These are phyloP conservation scores for Brachypteracias leptosomus DNA, from an alignment of 2,113 vertebrate genomes.

Conservation along the genomic window DNA sequence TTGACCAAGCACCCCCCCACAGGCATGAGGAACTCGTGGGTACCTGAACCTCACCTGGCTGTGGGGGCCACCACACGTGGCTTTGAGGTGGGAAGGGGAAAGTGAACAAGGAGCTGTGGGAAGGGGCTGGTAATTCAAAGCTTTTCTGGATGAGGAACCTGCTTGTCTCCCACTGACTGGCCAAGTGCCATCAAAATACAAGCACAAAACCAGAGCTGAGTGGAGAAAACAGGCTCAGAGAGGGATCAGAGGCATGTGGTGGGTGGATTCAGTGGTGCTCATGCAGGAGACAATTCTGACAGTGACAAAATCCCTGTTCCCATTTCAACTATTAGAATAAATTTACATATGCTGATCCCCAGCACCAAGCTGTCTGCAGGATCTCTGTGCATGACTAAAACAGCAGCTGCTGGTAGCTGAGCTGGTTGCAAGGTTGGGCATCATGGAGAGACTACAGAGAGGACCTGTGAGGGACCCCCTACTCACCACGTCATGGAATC, in stretches of 20 bases:
- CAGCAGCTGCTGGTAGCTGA: not conserved
- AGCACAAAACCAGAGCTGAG: not conserved
- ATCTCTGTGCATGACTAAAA: not conserved
- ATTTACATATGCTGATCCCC: conserved; percentile 11
- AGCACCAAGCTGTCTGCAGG: not conserved
- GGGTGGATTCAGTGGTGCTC: not conserved
- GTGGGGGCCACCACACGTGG: not conserved
- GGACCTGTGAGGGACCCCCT: not conserved
- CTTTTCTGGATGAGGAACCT: not conserved
- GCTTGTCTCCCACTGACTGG: conserved; percentile 17
- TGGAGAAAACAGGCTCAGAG: not conserved
- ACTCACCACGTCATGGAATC: not conserved
- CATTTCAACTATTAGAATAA: not conserved
- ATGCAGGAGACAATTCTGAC: not conserved
- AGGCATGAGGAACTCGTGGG: not conserved
- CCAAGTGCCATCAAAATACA: conserved; percentile 7
- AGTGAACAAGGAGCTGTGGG: not conserved
- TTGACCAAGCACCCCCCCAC: not conserved
- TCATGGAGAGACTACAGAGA: accelerated
- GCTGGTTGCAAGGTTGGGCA: not conserved
- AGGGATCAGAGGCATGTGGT: not conserved
- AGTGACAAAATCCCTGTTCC: not conserved
- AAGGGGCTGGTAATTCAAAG: not conserved
- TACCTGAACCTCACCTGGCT: not conserved
- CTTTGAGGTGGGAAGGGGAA: not conserved